These are phyloP conservation scores for Aphyosemion australe DNA, from an alignment of 2,113 vertebrate species.

Conservation along the genomic window DNA sequence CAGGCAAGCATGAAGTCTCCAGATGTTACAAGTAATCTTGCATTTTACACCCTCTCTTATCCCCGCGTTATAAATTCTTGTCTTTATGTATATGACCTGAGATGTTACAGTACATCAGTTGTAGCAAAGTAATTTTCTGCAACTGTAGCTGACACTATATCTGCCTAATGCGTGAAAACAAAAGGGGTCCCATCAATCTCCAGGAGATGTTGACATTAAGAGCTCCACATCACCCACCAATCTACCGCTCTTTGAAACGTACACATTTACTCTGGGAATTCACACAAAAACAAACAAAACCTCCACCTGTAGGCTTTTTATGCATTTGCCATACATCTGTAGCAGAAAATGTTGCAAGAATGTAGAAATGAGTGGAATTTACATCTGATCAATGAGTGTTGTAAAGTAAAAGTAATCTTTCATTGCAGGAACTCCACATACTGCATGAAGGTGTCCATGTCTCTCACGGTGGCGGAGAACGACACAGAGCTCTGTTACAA, in stretches of 20 bases:
- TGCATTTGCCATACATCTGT: conserved; percentile 8
- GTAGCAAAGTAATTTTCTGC: conserved; percentile 66
- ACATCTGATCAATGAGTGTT: too few relatives aligned
- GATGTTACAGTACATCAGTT: conserved; percentile 55
- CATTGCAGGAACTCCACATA: conserved; percentile 94
- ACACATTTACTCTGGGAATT: not conserved
- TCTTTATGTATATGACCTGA: conserved; percentile 52
- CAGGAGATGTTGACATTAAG: conserved; percentile 55
- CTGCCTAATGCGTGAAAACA: conserved; percentile 61
- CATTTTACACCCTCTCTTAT: conserved; percentile 38
- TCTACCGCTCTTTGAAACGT: conserved; percentile 1
- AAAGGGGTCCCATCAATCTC: conserved; percentile 69
- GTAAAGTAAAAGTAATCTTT: not conserved
- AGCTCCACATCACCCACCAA: conserved; percentile 15
- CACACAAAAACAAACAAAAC: not conserved
- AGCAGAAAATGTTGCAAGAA: conserved; percentile 16
- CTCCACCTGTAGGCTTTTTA: not conserved
- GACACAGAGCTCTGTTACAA: conserved; percentile 98
- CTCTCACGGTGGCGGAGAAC: conserved; percentile 94
- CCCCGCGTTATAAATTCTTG: conserved; percentile 42
- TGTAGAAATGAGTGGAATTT: not conserved
- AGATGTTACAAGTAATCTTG: conserved; percentile 52
- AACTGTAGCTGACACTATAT: conserved; percentile 43
- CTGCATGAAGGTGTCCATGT: conserved; percentile 99
- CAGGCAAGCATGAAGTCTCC: conserved; percentile 39